Conservation (phyloP, 1,140 invertebrate genomes). For the Pectinophora gossypiella region DNA sequence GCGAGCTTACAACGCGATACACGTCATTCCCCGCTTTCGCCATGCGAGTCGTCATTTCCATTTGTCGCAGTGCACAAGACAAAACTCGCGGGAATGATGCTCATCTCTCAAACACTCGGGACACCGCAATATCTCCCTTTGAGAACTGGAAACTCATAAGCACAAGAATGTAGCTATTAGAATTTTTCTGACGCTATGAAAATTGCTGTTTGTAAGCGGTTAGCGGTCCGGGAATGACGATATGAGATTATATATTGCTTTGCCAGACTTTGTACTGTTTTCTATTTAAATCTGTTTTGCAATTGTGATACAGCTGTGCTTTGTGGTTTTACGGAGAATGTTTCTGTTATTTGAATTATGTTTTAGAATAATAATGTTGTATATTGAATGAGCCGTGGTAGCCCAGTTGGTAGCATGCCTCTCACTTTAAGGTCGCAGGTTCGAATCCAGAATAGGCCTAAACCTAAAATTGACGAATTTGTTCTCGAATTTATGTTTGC, state of each 20-base stretch:
- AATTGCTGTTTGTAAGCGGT: conserved; percentile 12
- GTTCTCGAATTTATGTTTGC: too few species aligned
- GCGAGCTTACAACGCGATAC: neutral
- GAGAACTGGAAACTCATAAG: conserved; percentile 58
- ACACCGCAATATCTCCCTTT: conserved; percentile 65
- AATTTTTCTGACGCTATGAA: conserved; percentile 26
- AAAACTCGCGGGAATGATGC: conserved; percentile 62
- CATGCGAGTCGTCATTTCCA: conserved; percentile 31
- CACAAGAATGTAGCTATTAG: conserved; percentile 40
- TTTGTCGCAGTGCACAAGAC: conserved; percentile 58
- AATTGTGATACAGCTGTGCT: too few species aligned
- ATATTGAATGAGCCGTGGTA: too few species aligned
- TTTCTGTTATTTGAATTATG: too few species aligned
- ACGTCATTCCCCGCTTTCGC: neutral
- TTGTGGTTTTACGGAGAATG: too few species aligned
- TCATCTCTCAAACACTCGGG: conserved; percentile 59
- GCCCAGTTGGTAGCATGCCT: too few species aligned
- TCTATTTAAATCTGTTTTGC: neutral
- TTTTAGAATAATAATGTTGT: too few species aligned
- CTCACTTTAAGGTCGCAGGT: too few species aligned
- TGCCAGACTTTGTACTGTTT: neutral
- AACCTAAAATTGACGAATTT: too few species aligned
- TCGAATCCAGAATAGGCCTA: too few species aligned
- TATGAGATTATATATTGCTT: conserved; percentile 2
- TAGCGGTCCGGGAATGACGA: neutral